Conservation (phyloP, 2,113 vertebrate species). For the Ceyx melanurus region DNA sequence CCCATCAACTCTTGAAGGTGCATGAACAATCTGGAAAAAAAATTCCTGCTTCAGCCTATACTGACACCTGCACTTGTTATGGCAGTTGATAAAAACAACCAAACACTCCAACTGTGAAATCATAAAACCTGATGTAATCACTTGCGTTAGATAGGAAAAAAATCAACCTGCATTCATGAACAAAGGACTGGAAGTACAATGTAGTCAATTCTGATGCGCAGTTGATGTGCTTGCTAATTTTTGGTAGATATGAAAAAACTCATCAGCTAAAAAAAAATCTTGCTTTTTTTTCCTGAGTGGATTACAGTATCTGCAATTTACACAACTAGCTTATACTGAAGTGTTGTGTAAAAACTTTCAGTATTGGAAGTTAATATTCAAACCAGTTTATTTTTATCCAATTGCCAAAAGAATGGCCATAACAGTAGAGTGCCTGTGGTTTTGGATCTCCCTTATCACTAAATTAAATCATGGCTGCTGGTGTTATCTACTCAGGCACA, state of each 20-base stretch:
- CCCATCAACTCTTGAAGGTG: not conserved
- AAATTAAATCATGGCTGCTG: not conserved
- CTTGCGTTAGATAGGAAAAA: not conserved
- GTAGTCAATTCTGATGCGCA: rapidly evolving
- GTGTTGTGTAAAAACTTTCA: not conserved
- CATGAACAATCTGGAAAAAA: not conserved
- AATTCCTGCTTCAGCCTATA: not conserved
- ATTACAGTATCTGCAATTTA: not conserved
- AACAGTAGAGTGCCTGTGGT: not conserved
- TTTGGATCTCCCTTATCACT: rapidly evolving
- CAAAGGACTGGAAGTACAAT: rapidly evolving
- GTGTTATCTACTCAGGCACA: not conserved
- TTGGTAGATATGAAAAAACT: rapidly evolving
- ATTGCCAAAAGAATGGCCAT: not conserved
- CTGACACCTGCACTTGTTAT: rapidly evolving
- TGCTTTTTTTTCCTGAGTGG: not conserved
- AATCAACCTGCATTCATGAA: rapidly evolving
- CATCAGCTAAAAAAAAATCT: not conserved
- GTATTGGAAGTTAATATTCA: not conserved
- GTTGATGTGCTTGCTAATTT: rapidly evolving
- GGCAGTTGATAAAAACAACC: not conserved
- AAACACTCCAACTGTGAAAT: not conserved
- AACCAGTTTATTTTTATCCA: not conserved
- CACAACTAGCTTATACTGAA: not conserved
- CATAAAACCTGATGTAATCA: not conserved